Base-by-base conservation (phyloP, 2,888 invertebrate species). In the Philopedon plagiatum region DNA sequence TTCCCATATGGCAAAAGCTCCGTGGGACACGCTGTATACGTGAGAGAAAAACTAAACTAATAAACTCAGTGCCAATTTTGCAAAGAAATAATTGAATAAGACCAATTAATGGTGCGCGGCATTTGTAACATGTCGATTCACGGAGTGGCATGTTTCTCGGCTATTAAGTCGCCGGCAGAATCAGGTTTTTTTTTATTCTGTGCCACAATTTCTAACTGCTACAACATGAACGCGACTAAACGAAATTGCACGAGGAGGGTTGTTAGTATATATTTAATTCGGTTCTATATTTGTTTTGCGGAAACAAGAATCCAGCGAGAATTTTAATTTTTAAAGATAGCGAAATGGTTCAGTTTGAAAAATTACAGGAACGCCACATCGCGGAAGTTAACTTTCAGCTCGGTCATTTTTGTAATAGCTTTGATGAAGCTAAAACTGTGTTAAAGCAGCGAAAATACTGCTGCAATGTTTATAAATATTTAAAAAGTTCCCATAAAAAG, bases 41-140 rank as follows among this genome's bases (percentile, higher is more conserved):
- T 54, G 51, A 13, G 23, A 54, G 51, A 18, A 54, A 54, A 54
- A 29, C n/a, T 54, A 54, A 54, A 54, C 29, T 54, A 49, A 26
- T 49, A 18, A 37, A 62, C 49, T 49, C 51, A 51, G 37, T 37
- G 34, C 34, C 62, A 63, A 63, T 63, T 62, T 63, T 34, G 19
- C 62, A 63, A 63, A 34, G 62, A 63, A 63, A 63, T 63, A 63
- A 63, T 63, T 63, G 62, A 51, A 63, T 63, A 51, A 63, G 51
- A 63, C 51, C 62, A 63, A 63, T 63, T 63, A 63, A 51, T 51
- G 62, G 62, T 63, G 37, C 51, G 51, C 51, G 51, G 62, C 62
- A 51, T 63, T 63, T 63, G 51, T 63, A 63, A 63, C 51, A 51
- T 63, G 62, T 63, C 62, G 51, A 63, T 63, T 63, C 51, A 51